Conservation (phyloP, 2,888 invertebrate genomes). For the Chouioia cunea region DNA sequence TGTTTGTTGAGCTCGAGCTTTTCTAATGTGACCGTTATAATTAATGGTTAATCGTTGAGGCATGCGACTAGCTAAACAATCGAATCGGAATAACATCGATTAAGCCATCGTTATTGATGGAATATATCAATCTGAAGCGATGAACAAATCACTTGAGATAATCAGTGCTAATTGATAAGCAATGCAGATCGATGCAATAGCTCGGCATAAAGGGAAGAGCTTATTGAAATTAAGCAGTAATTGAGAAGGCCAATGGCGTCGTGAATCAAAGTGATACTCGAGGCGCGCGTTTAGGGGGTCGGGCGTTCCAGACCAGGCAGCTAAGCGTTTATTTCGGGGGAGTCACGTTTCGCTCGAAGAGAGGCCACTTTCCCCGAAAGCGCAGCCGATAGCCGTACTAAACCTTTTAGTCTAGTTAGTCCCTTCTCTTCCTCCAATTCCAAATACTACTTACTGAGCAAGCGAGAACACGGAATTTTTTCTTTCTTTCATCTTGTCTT, state of each 20-base stretch:
- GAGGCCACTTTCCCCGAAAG: slow-evolving; percentile 31
- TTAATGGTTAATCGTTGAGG: no score
- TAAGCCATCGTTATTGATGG: no score
- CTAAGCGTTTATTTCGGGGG: slow-evolving; percentile 31
- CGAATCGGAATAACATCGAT: no score
- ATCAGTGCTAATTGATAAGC: no score
- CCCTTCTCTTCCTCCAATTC: not conserved
- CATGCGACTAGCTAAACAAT: no score
- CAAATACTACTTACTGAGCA: slow-evolving; percentile 2
- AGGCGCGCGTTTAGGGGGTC: not conserved
- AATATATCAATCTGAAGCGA: no score
- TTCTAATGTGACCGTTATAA: no score
- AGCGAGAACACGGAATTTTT: not conserved
- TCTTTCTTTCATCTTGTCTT: no score
- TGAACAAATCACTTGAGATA: no score
- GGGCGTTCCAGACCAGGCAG: not conserved
- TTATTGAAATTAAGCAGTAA: slow-evolving; percentile 32
- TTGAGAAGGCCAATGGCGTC: slow-evolving; percentile 23
- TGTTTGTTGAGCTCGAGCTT: no score
- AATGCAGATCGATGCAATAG: no score
- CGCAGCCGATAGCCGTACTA: not conserved
- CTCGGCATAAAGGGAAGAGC: not conserved
- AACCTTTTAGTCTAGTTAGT: slow-evolving; percentile 18
- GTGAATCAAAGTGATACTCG: slow-evolving; percentile 40
- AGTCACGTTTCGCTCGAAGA: slow-evolving; percentile 38